Base-by-base conservation (phyloP, 1,140 invertebrate genomes). In the Drosophila insularis region DNA sequence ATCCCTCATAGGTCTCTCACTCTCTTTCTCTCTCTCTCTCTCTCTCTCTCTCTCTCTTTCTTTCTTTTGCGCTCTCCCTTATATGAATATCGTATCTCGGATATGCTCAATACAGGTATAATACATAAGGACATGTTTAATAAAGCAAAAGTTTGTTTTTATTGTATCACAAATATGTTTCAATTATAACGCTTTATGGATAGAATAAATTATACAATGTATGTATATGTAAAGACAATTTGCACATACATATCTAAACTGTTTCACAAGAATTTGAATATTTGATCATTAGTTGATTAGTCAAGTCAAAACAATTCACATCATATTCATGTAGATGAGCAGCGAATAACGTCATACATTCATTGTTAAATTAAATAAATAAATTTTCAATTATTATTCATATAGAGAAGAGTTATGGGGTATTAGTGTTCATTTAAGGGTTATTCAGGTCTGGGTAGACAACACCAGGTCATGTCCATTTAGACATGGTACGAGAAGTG, bases 401-500 rank as follows among this genome's bases (percentile, higher is more conserved):
- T 13, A 75, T 56, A 59, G 37, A 46, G 74, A 77, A 31, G 55
- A 39, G 64, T 27, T 27, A 27, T 27, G 23, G 23, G 23, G 23
- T 72, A 69, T 77, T 77, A 76, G 72, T 60, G 58, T 76, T 75
- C 2, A 69, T 55, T 5, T 27, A 27, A 59, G 19, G 59, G 73
- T 62, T 69, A 55, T 23, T 10, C 32, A 39, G 53, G 39, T 50
- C 55, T 43, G 60, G 58, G 40, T 68, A 32, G 53, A 63, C 40
- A 31, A 31, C 58, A 39, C 35, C 10, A 65, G 31, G 59, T 21
- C n/a, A 53, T 17, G 13, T 54, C 46, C 56, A 54, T 63, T 94
- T 96, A 97, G 89, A 97, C 95, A 92, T 96, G 95, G 93, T 97
- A 97, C 75, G 96, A 96, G 92, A 95, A 97, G 92, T 97, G 96